Evolutionary conservation across 92 coral and sea anemone species (phyloP), one percentile per base, ranked within the genome.

Genomic region (Palythoa grandis): DNA sequence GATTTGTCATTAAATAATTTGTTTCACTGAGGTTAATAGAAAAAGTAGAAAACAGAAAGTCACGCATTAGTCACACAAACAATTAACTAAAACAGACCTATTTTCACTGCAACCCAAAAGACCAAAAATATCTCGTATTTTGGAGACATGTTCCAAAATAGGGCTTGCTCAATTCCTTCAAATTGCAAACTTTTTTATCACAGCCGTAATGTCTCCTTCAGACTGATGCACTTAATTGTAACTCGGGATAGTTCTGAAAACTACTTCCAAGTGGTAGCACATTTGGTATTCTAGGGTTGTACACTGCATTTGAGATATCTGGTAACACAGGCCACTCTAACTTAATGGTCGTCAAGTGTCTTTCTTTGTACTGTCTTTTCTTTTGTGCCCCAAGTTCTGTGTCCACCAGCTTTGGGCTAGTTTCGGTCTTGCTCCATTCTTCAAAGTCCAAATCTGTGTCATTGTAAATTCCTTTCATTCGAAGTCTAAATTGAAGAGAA

Each of bases 301-400:
- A 94, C 1, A 86, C 40, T 22, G 91, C 78, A 48, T 84, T 87
- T 12, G 88, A 52, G 74, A 92, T 91, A 16, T 91, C 72, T 19
- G 94, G 97, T n/a, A 89, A 91, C 65, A 91, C 92, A 11, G 98
- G 99, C 99, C 99, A 97, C 87, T 95, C 98, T 43, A 97, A 88
- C 86, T 93, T 88, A 19, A 92, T 83, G 20, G 94, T 91, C 1
- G 94, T 88, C 9, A 87, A 79, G 83, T 97, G 98, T 83, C 89
- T 97, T 76, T 93, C 98, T n/a, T 89, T 91, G 72, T 91, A 97
- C n/a, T 89, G 95, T 67, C 97, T 78, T 88, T 92, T 97, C 90
- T 97, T 97, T 63, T 97, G 98, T 87, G 98, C 87, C 56, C 91
- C 87, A 52, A 97, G 91, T 65, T 97, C 99, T n/a, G 70, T 58